Evolutionary conservation across 2,113 vertebrate genomes (phyloP).

Genomic region (Coreoperca whiteheadi): DNA sequence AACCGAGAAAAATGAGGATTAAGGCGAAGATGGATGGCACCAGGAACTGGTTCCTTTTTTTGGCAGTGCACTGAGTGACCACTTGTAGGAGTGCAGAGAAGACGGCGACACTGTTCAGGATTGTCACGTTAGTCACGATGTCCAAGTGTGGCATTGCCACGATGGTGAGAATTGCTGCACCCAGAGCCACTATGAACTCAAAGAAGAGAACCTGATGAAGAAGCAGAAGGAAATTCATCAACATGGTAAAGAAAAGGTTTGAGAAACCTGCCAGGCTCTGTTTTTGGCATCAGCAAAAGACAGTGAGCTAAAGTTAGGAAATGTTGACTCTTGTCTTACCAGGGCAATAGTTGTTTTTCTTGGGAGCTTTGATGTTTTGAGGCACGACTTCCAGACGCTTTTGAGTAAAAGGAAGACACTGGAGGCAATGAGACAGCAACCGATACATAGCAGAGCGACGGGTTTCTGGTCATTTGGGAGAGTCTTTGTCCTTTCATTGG

Average conservation of each 20-base stretch:
- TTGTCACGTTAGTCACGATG: conserved; percentile 78
- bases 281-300: neutral
- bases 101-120: conserved; percentile 76
- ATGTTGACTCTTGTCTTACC: conserved; percentile 44
- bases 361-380: conserved; percentile 71
- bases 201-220: conserved; percentile 69
- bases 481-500: conserved; percentile 49
- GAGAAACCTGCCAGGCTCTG: neutral
- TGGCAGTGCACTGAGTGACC: conserved; percentile 37
- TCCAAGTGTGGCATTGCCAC: conserved; percentile 82
- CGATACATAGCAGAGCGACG: conserved; percentile 61
- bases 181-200: conserved; percentile 68
- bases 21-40: conserved; percentile 51
- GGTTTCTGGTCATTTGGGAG: conserved; percentile 61
- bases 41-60: conserved; percentile 54
- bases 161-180: conserved; percentile 73
- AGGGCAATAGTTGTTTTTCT: conserved; percentile 28
- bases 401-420: conserved; percentile 72
- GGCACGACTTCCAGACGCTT: conserved; percentile 76
- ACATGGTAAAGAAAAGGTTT: too few species aligned
- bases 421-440: conserved; percentile 63
- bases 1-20: conserved; percentile 66
- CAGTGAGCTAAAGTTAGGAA: neutral
- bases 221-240: neutral
- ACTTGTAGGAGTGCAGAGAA: conserved; percentile 73